phyloP scores from a whole-genome alignment of 2,113 vertebrate species.

The Pseudopodoces humilis region DNA sequence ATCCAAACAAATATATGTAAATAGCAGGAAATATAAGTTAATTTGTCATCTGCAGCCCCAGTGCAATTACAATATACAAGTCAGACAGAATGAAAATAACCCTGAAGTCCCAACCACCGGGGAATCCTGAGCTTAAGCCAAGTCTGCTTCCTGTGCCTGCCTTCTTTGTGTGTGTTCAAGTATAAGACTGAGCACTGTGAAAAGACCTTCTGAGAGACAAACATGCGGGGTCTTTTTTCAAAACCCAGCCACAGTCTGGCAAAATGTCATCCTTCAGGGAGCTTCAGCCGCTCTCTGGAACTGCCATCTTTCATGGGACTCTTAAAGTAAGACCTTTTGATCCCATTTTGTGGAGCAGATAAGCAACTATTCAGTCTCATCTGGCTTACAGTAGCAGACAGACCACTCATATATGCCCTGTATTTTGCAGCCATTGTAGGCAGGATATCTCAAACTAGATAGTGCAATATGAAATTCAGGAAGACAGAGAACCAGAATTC shows the following conservation, averaged over 20 bases:
- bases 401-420: background rate
- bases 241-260: background rate
- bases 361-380: background rate
- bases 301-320: background rate
- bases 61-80: background rate
- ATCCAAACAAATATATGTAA: constrained; percentile 34
- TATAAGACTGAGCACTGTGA: constrained; percentile 16
- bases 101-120: background rate
- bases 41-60: constrained; percentile 7
- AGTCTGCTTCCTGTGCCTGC: constrained; percentile 8
- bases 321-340: constrained; percentile 3
- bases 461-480: background rate
- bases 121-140: constrained; percentile 10
- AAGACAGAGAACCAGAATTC: background rate
- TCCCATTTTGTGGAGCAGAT: background rate
- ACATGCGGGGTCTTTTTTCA: background rate
- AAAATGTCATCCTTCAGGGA: constrained; percentile 36
- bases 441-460: background rate
- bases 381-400: background rate
- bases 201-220: constrained; percentile 41
- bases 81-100: constrained; percentile 26
- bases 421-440: background rate
- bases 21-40: background rate
- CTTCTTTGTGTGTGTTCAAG: constrained; percentile 26
- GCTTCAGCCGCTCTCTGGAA: background rate